A percentile compares a stretch with the other conserved stretches of the same genome.
Conservation (phyloP, 2,797 vertebrate species). For the Gadopsis marmoratus region DNA sequence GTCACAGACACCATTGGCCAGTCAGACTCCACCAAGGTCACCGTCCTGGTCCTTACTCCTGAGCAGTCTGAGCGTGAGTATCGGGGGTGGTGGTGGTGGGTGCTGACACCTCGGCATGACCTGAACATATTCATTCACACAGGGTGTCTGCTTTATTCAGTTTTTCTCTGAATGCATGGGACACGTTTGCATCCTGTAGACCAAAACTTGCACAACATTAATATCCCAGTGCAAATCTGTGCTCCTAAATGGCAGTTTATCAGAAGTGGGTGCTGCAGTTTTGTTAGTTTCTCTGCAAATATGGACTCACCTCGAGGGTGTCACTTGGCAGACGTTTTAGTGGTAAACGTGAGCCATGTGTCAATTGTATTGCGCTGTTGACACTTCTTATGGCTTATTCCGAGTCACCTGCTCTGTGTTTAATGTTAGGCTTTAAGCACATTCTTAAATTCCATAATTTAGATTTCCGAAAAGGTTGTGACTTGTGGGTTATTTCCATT, state of each 20-base stretch:
- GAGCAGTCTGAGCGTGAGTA: constrained; percentile 92
- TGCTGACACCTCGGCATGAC: not conserved
- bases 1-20: constrained; percentile 83
- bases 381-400: constrained; percentile 19
- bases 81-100: not conserved
- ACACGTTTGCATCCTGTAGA: not conserved
- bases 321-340: constrained; percentile 11
- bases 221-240: not conserved
- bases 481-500: not conserved
- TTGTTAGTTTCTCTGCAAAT: not conserved
- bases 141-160: not conserved
- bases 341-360: constrained; percentile 37
- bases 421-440: constrained; percentile 1
- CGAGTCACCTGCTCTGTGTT: constrained; percentile 14
- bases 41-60: constrained; percentile 89
- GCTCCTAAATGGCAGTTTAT: not conserved
- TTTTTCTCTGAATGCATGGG: not conserved
- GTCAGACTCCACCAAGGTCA: constrained; percentile 84
- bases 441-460: not conserved
- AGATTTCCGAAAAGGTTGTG: not conserved
- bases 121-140: not conserved
- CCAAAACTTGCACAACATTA: not conserved
- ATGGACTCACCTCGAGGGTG: not conserved
- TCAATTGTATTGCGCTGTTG: constrained; percentile 17
- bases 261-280: not conserved